Conservation (phyloP, 2,797 vertebrate genomes). For the Amblyraja radiata region DNA sequence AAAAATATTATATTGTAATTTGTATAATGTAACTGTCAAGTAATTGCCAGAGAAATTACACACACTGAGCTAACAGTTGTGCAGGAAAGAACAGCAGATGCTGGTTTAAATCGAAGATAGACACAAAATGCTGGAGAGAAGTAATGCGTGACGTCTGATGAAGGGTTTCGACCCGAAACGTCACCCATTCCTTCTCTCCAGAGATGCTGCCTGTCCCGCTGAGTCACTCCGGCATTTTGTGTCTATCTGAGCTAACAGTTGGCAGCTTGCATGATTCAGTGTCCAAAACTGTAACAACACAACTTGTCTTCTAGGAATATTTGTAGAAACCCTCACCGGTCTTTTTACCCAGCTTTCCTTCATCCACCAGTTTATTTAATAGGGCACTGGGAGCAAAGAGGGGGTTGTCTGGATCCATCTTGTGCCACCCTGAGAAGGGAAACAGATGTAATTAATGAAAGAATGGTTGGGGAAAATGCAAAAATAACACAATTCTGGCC, state of each 20-base stretch:
- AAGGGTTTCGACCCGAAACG: too few species aligned
- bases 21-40: not conserved
- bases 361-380: constrained; percentile 78
- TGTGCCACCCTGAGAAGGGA: constrained; percentile 71
- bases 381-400: constrained; percentile 68
- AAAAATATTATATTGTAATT: not conserved
- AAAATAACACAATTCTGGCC: not conserved
- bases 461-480: not conserved
- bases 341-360: constrained; percentile 87
- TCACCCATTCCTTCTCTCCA: too few species aligned
- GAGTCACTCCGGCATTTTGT: too few species aligned
- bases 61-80: not conserved
- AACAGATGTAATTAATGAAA: not conserved
- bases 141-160: too few species aligned
- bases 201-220: too few species aligned
- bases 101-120: too few species aligned
- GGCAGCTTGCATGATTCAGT: constrained; percentile 21
- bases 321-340: constrained; percentile 92
- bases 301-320: constrained; percentile 47
- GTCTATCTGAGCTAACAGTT: not conserved
- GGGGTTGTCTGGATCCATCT: constrained; percentile 68
- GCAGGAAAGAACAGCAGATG: too few species aligned
- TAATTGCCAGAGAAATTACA: not conserved
- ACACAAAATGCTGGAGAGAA: too few species aligned
- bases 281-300: not conserved